These are phyloP conservation scores for Turdus rufiventris DNA, from an alignment of 2,113 vertebrate species.

Conservation along the genomic window DNA sequence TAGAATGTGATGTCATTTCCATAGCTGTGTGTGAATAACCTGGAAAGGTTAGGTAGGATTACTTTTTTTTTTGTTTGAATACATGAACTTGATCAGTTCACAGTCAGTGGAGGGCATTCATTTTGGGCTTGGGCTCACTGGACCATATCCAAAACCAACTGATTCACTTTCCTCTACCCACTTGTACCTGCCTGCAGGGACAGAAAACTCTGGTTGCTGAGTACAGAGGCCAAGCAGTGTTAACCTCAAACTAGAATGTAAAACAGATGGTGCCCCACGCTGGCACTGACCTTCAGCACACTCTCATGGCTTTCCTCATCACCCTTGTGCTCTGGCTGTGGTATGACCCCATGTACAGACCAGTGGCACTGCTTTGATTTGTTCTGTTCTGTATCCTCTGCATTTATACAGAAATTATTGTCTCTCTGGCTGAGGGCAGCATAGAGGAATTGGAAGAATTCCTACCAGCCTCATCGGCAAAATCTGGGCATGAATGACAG, in stretches of 20 bases:
- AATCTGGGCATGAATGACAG: background rate
- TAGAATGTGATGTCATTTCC: background rate
- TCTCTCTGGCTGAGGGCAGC: background rate
- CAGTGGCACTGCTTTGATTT: background rate
- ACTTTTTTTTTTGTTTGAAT: background rate
- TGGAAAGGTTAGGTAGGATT: background rate
- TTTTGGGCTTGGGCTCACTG: background rate
- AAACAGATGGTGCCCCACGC: background rate
- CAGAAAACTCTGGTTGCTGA: background rate
- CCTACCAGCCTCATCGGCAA: fast-evolving
- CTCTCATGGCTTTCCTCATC: background rate
- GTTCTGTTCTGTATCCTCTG: background rate
- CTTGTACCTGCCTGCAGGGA: background rate
- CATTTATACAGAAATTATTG: background rate
- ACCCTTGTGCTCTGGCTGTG: fast-evolving
- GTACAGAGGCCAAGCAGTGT: background rate
- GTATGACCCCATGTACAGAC: background rate
- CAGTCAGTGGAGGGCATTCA: background rate
- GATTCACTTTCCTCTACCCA: background rate
- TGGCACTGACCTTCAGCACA: background rate
- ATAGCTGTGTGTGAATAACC: background rate
- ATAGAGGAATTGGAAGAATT: fast-evolving
- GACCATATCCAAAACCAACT: background rate
- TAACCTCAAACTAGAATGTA: background rate
- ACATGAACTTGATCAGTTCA: background rate